Evolutionary conservation across 2,113 vertebrate species (phyloP).

Genomic region (Mesocricetus auratus): DNA sequence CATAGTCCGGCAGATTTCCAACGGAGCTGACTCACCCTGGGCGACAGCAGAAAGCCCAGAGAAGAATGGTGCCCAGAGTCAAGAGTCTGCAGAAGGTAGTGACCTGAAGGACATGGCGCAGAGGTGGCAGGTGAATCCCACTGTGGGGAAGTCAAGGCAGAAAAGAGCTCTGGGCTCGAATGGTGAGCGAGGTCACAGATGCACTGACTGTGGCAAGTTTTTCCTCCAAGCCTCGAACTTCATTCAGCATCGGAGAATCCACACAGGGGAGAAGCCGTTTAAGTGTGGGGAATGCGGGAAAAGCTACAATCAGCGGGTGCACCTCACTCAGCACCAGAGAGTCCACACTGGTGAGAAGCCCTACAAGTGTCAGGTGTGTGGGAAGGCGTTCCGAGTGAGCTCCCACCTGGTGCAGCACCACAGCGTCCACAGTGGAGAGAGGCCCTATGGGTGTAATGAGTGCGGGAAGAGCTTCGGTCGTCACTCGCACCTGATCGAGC

Average conservation of each 20-base stretch:
- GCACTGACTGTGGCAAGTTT: conserved; percentile 80
- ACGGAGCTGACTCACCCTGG: conserved; percentile 54
- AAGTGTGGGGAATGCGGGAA: conserved; percentile 79
- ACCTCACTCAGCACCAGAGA: conserved; percentile 82
- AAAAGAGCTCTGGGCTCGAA: conserved; percentile 13
- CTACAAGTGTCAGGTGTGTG: conserved; percentile 81
- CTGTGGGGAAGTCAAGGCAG: conserved; percentile 59
- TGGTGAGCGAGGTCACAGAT: conserved; percentile 75
- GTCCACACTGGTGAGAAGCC: conserved; percentile 83
- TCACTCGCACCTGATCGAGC: conserved; percentile 81
- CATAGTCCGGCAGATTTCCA: conserved; percentile 65
- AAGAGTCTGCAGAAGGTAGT: conserved; percentile 61
- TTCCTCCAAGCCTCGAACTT: conserved; percentile 83
- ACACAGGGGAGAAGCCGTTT: conserved; percentile 82
- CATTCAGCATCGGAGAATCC: conserved; percentile 82
- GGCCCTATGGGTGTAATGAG: conserved; percentile 71
- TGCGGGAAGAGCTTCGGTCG: conserved; percentile 83
- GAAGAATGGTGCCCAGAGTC: conserved; percentile 10
- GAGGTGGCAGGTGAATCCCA: conserved; percentile 75
- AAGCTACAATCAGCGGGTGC: conserved; percentile 82
- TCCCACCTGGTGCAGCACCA: conserved; percentile 82
- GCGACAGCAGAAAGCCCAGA: conserved; percentile 12
- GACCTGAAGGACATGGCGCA: conserved; percentile 62
- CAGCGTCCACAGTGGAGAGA: conserved; percentile 81
- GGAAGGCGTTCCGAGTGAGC: conserved; percentile 81